These are phyloP conservation scores for Drosophila eohydei DNA, from an alignment of 2,888 invertebrate genomes.

Conservation along the genomic window DNA sequence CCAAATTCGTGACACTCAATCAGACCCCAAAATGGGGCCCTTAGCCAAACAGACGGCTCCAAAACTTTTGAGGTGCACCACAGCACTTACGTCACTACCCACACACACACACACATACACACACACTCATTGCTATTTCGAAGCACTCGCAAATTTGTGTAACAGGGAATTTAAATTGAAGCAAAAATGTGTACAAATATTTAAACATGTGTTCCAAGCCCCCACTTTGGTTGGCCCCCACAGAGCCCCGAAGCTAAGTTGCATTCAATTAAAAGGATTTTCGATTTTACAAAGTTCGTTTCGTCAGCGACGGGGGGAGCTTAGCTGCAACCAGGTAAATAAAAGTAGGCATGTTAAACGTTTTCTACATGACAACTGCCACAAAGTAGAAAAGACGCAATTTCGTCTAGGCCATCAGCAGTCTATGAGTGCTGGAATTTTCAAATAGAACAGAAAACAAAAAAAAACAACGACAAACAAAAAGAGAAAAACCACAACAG, in stretches of 20 bases:
- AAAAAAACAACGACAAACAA: conserved; percentile 3
- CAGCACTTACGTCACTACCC: conserved; percentile 49
- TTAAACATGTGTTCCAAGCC: conserved; percentile 54
- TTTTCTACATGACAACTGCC: conserved; percentile 72
- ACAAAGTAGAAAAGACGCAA: conserved; percentile 39
- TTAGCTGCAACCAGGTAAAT: conserved; percentile 60
- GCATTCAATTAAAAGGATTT: conserved; percentile 77
- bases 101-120: conserved; percentile 15
- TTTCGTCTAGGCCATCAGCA: conserved; percentile 32
- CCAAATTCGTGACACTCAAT: conserved; percentile 47
- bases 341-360: conserved; percentile 74
- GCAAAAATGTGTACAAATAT: conserved; percentile 71
- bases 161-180: conserved; percentile 77
- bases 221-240: conserved; percentile 18
- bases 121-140: conserved; percentile 18
- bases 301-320: conserved; percentile 18
- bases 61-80: conserved; percentile 47
- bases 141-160: conserved; percentile 41
- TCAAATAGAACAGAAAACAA: conserved; percentile 18
- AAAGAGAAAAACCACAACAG: conserved; percentile 31
- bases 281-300: conserved; percentile 77
- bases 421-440: conserved; percentile 61
- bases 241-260: conserved; percentile 53
- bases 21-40: conserved; percentile 37
- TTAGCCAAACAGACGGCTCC: conserved; percentile 37